phyloP scores from a whole-genome alignment of 2,113 vertebrate species.

The Thunnus thynnus region DNA sequence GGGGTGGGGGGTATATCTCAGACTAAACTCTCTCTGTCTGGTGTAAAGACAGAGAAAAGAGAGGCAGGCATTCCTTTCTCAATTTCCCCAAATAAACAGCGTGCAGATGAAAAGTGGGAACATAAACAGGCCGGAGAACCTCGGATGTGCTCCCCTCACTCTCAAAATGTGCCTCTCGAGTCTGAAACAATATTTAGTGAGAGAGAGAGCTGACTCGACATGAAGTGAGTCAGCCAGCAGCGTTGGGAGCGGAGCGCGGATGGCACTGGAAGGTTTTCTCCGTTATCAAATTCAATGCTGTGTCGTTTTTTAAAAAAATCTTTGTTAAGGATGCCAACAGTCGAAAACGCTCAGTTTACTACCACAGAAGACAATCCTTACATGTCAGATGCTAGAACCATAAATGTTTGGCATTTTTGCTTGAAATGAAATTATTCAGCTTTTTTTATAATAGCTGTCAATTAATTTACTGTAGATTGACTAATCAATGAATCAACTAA shows the following conservation, averaged over 20 bases:
- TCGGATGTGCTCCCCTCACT: slow-evolving; percentile 77
- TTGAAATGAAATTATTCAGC: background rate
- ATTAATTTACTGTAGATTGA: background rate
- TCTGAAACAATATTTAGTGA: slow-evolving; percentile 82
- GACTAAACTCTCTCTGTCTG: slow-evolving; percentile 67
- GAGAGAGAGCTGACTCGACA: slow-evolving; percentile 73
- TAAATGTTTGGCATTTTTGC: background rate
- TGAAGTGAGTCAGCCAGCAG: slow-evolving; percentile 65
- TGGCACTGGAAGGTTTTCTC: slow-evolving; percentile 48
- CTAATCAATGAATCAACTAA: background rate
- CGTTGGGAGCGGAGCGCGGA: slow-evolving; percentile 59
- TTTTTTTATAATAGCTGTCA: background rate
- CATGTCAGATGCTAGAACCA: background rate
- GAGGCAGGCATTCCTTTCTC: slow-evolving; percentile 75
- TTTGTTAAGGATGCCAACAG: slow-evolving; percentile 15
- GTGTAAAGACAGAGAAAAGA: slow-evolving; percentile 50
- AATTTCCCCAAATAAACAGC: slow-evolving; percentile 83
- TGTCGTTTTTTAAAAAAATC: slow-evolving; percentile 16
- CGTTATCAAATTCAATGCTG: slow-evolving; percentile 40
- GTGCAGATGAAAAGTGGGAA: slow-evolving; percentile 81
- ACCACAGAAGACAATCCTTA: slow-evolving; percentile 1
- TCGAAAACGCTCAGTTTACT: slow-evolving; percentile 10
- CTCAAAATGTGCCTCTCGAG: slow-evolving; percentile 77
- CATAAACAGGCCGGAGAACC: slow-evolving; percentile 77
- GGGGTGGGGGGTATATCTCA: slow-evolving; percentile 38